Percentiles rank a stretch among this genome's conserved stretches.
Conservation (phyloP, 2,888 invertebrate genomes). For the Melolontha melolontha region DNA sequence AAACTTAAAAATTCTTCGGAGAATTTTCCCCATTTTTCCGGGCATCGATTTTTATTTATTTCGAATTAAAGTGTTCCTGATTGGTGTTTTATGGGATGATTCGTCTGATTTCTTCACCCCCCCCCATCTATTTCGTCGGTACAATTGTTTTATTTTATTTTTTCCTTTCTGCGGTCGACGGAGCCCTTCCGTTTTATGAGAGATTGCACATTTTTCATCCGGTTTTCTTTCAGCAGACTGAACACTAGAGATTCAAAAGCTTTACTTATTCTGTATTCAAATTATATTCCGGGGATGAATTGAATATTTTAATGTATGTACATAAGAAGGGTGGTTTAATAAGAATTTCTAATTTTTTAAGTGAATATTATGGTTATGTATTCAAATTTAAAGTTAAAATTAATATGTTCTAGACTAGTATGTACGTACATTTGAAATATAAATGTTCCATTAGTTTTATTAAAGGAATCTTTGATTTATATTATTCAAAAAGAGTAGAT, state of each 20-base stretch:
- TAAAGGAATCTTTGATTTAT: no score
- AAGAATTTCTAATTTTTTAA: no score
- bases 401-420: no score
- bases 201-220: no score
- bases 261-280: conserved; percentile 12
- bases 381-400: no score
- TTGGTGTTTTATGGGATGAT: conserved; percentile 17
- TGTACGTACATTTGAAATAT: no score
- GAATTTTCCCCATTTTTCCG: background rate
- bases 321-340: no score
- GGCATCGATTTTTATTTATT: conserved; percentile 14
- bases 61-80: conserved; percentile 24
- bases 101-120: background rate
- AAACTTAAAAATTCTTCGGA: conserved; percentile 1
- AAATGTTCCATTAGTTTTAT: no score
- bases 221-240: no score
- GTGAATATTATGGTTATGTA: no score
- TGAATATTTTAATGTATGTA: conserved; percentile 12
- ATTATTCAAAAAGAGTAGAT: no score
- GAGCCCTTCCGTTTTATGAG: background rate
- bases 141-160: conserved; percentile 11
- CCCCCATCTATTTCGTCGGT: no score
- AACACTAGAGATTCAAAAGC: background rate
- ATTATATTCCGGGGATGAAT: conserved; percentile 21
- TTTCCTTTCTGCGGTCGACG: background rate